Evolutionary conservation across 2,888 invertebrate genomes (phyloP).

Genomic region (Palloptera scutellata): DNA sequence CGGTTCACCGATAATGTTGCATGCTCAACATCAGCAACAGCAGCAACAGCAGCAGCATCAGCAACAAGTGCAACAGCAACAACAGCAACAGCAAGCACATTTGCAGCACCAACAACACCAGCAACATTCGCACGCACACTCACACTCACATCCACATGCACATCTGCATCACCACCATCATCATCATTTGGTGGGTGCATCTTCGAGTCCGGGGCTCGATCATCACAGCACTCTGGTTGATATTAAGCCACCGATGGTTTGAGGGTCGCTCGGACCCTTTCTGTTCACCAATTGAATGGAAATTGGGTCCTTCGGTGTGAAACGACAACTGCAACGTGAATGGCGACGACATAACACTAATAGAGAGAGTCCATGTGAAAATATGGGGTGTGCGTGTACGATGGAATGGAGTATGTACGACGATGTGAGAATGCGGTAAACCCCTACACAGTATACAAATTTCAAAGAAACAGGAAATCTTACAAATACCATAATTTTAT

Average conservation of each 20-base stretch:
- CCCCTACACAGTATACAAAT: too few species aligned
- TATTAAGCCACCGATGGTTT: constrained; percentile 72
- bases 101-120: constrained; percentile 57
- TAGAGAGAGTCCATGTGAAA: too few species aligned
- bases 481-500: too few species aligned
- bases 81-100: constrained; percentile 43
- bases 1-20: constrained; percentile 61
- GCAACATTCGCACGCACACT: constrained; percentile 49
- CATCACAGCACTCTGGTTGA: constrained; percentile 70
- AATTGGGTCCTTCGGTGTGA: constrained; percentile 34
- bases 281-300: constrained; percentile 58
- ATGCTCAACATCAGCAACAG: constrained; percentile 51
- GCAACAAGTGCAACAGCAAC: constrained; percentile 45
- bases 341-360: background rate
- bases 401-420: too few species aligned
- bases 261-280: constrained; percentile 74
- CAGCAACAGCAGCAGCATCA: constrained; percentile 49
- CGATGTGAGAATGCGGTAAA: too few species aligned
- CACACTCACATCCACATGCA: constrained; percentile 50
- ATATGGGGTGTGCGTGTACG: too few species aligned
- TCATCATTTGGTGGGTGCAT: constrained; percentile 58
- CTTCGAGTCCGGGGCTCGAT: constrained; percentile 70
- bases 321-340: background rate
- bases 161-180: constrained; percentile 57
- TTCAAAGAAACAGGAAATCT: too few species aligned